Evolutionary conservation across 2,113 vertebrate genomes (phyloP).

Genomic region (Lucifuga dentata): DNA sequence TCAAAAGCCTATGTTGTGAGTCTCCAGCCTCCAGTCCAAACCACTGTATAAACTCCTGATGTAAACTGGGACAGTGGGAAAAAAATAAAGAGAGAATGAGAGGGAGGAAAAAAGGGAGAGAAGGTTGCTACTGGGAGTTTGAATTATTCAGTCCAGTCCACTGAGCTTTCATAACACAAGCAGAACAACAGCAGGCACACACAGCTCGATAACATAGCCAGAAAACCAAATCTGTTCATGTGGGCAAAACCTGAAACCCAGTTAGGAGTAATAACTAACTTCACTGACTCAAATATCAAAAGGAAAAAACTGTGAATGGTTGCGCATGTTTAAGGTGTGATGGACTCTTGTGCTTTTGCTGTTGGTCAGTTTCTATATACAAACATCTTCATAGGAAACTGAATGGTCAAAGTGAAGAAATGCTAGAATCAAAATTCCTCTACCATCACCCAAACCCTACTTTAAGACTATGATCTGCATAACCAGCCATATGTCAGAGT

Average conservation of each 20-base stretch:
- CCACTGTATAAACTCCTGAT: slow-evolving; percentile 63
- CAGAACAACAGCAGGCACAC: slow-evolving; percentile 67
- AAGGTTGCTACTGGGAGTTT: slow-evolving; percentile 64
- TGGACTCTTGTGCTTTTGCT: neutral
- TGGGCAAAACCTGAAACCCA: slow-evolving; percentile 6
- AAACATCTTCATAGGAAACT: neutral
- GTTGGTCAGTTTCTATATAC: neutral
- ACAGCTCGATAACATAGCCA: slow-evolving; percentile 37
- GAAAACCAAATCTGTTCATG: slow-evolving; percentile 33
- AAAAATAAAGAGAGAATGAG: slow-evolving; percentile 18
- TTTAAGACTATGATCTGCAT: slow-evolving; percentile 61
- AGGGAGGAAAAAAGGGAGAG: neutral
- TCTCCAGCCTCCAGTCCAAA: slow-evolving; percentile 34
- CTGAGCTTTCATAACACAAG: slow-evolving; percentile 68
- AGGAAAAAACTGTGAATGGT: neutral
- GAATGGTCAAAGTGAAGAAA: slow-evolving; percentile 41
- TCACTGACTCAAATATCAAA: neutral
- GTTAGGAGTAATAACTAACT: slow-evolving; percentile 2
- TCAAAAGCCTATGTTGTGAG: slow-evolving; percentile 9
- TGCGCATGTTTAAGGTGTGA: slow-evolving; percentile 8
- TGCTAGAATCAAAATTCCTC: slow-evolving; percentile 25
- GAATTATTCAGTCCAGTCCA: slow-evolving; percentile 76
- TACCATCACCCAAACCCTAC: slow-evolving; percentile 24
- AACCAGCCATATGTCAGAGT: slow-evolving; percentile 56
- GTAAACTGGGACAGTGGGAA: slow-evolving; percentile 63